Percentiles rank a stretch among this genome's conserved stretches.
Conservation (phyloP, 1,140 invertebrate genomes). For the Neelides sp. region DNA sequence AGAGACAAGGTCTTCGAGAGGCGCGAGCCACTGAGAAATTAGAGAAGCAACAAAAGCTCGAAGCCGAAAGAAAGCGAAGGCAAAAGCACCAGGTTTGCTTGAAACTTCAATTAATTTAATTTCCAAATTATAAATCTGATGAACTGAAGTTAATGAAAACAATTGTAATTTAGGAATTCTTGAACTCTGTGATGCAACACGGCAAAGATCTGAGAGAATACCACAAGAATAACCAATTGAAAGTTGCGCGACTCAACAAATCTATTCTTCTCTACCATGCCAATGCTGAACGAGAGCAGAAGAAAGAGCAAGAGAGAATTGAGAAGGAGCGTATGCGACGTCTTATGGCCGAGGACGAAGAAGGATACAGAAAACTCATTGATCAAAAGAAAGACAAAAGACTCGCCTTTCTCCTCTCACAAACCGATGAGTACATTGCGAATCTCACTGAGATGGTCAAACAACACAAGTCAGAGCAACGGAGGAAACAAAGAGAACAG, state of each 20-base stretch:
- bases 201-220: conserved; percentile 47
- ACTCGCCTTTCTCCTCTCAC: conserved; percentile 50
- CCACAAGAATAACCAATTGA: conserved; percentile 43
- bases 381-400: conserved; percentile 62
- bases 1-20: conserved; percentile 51
- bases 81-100: conserved; percentile 40
- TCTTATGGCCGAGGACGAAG: conserved; percentile 43
- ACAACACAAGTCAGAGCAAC: conserved; percentile 41
- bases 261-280: conserved; percentile 50
- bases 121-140: neutral
- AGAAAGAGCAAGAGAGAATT: conserved; percentile 56
- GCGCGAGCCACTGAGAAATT: conserved; percentile 54
- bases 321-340: conserved; percentile 56
- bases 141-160: no score
- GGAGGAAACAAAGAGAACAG: conserved; percentile 34
- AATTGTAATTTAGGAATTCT: conserved; percentile 51
- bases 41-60: conserved; percentile 56
- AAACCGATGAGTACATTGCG: conserved; percentile 57
- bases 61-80: conserved; percentile 48
- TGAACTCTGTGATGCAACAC: conserved; percentile 51
- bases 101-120: conserved; percentile 8
- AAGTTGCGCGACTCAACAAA: conserved; percentile 48
- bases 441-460: conserved; percentile 49
- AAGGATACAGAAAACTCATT: conserved; percentile 45
- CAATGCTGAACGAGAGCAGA: conserved; percentile 56